phyloP scores from a whole-genome alignment of 2,888 invertebrate species.

The Pasiphila rectangulata region DNA sequence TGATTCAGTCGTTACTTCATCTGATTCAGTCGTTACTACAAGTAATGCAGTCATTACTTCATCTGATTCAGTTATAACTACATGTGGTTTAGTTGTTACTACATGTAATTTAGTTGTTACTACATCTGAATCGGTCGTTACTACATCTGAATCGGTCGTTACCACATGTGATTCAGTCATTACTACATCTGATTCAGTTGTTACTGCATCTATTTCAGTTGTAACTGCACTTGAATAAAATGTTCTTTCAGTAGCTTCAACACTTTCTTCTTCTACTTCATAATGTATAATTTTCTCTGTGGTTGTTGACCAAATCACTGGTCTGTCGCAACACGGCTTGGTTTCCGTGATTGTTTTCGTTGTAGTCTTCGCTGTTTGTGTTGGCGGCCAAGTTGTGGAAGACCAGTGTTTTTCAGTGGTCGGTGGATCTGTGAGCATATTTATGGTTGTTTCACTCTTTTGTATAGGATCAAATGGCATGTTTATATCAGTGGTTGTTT shows the following conservation, averaged over 20 bases:
- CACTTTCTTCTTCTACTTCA: background rate
- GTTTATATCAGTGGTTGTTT: background rate
- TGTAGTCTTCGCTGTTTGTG: background rate
- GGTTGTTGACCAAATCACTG: slow-evolving; percentile 37
- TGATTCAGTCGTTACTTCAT: too few species aligned
- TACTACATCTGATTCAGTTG: background rate
- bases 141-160: too few species aligned
- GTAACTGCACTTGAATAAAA: too few species aligned
- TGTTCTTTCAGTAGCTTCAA: background rate
- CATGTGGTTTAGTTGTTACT: background rate
- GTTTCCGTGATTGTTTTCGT: slow-evolving; percentile 2
- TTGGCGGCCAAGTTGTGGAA: slow-evolving; percentile 4
- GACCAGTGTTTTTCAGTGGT: background rate
- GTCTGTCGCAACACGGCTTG: slow-evolving; percentile 35
- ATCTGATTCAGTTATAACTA: too few species aligned
- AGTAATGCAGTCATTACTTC: too few species aligned
- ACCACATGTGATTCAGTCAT: too few species aligned
- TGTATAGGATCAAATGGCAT: too few species aligned
- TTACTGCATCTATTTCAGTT: background rate
- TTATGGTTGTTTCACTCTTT: background rate
- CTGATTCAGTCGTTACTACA: too few species aligned
- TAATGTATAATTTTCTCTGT: slow-evolving; percentile 4
- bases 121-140: too few species aligned
- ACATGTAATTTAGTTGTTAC: too few species aligned
- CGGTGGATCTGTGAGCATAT: background rate